Evolutionary conservation across 2,888 invertebrate species (phyloP), one percentile per base, ranked within the genome.

Genomic region (Sinelater perroti): DNA sequence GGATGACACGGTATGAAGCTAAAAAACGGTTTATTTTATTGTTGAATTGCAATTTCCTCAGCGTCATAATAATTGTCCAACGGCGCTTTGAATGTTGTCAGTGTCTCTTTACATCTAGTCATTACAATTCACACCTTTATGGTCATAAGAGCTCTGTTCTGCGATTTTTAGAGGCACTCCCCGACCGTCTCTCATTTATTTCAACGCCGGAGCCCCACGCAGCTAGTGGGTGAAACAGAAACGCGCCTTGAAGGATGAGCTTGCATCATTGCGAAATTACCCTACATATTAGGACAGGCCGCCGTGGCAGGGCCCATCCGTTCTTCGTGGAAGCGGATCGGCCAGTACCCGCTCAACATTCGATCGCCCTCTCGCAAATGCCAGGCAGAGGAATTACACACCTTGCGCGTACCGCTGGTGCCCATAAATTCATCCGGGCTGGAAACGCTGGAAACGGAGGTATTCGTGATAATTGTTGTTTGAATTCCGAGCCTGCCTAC

Each of bases 201-300:
- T 56, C 54, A 47, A 54, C 54, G 46, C 18, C 18, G 30, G 14
- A 30, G 28, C 51, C 56, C 56, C 56, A 56, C 56, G 51, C 56
- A 56, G 18, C 45, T 56, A 38, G 51, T 56, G 45, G 51, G 51
- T 56, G 51, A 56, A 56, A 56, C 51, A 45, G 45, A 51, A 56
- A 36, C 51, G 26, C 42, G 28, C 45, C 30, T 40, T 45, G 44
- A 56, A 56, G 35, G 56, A 56, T 56, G 56, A 56, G 56, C 44
- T 56, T 56, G 50, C 40, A 51, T 56, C 51, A 56, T 56, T 51
- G 51, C 56, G 51, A 56, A 56, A 56, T 56, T 51, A 56, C 51
- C 51, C 56, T 45, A 56, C 56, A 51, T 50, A 56, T 56, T 31
- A 56, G 38, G 36, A 17, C 35, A 44, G 8, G 13, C 26, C 35